Percentiles rank a stretch among this genome's conserved stretches.
phyloP scores from a whole-genome alignment of 2,113 vertebrate genomes.

The Spea bombifrons region DNA sequence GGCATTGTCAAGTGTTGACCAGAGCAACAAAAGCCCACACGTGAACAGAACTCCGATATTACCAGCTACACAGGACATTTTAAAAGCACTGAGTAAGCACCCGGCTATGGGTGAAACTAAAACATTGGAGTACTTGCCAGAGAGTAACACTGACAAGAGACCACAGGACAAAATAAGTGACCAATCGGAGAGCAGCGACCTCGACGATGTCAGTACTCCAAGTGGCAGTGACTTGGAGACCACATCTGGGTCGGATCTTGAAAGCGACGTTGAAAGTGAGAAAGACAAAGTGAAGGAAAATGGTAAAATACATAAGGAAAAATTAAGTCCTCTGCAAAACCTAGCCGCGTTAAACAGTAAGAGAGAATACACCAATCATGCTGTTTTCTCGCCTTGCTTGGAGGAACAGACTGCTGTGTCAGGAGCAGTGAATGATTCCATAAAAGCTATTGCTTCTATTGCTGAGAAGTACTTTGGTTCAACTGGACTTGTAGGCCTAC shows the following conservation, averaged over 20 bases:
- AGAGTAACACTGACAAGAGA: constrained; percentile 78
- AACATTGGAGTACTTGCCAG: constrained; percentile 73
- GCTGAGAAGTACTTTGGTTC: constrained; percentile 99
- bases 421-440: constrained; percentile 98
- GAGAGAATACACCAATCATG: constrained; percentile 85
- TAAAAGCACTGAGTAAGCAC: constrained; percentile 90
- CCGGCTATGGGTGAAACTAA: constrained; percentile 74
- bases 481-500: constrained; percentile 90
- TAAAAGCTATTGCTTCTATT: constrained; percentile 98
- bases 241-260: constrained; percentile 94
- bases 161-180: constrained; percentile 89
- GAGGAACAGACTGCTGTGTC: constrained; percentile 95
- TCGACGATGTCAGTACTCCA: constrained; percentile 97
- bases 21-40: constrained; percentile 81
- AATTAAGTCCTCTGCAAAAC: constrained; percentile 82
- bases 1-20: constrained; percentile 80
- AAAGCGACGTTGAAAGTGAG: constrained; percentile 97
- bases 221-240: constrained; percentile 98
- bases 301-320: constrained; percentile 90
- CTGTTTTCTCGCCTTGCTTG: constrained; percentile 84
- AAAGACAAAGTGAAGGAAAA: constrained; percentile 92
- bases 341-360: constrained; percentile 81
- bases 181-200: constrained; percentile 97
- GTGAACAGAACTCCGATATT: constrained; percentile 84
- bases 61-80: constrained; percentile 86